phyloP scores from a whole-genome alignment of 2,797 vertebrate species.

The Chaunax sp. region DNA sequence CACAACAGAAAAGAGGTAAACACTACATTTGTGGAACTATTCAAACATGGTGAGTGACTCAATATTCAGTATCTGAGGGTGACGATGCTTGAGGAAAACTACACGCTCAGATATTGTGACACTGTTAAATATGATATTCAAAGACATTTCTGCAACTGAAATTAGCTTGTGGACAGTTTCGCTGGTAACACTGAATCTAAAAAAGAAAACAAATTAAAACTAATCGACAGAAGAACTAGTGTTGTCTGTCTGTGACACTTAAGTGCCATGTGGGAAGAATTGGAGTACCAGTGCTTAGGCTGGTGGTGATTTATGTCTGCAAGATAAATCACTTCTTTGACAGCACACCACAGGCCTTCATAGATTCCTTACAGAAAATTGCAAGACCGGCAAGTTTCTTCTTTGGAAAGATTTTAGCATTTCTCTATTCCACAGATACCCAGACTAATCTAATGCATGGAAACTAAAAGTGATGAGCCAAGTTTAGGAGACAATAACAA shows the following conservation, averaged over 20 bases:
- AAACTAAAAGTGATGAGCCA: conserved; percentile 33
- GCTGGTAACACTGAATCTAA: not conserved
- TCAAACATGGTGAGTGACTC: conserved; percentile 1
- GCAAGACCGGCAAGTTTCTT: conserved; percentile 42
- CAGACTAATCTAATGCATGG: conserved; percentile 49
- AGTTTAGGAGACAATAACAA: conserved; percentile 20
- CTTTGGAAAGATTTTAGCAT: conserved; percentile 48
- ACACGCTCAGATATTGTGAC: not conserved
- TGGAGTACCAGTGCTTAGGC: conserved; percentile 11
- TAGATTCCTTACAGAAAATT: conserved; percentile 49
- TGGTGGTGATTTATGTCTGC: conserved; percentile 16
- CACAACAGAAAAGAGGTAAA: conserved; percentile 12
- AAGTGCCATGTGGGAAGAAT: conserved; percentile 11
- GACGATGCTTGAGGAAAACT: not conserved
- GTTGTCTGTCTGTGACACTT: not conserved
- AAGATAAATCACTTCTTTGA: conserved; percentile 58
- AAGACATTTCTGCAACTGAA: conserved; percentile 2
- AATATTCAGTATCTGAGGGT: conserved; percentile 11
- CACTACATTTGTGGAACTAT: not conserved
- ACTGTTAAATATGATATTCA: not conserved
- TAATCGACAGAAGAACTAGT: not conserved
- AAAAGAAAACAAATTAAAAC: conserved; percentile 1
- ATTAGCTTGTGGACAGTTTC: not conserved
- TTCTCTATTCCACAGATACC: conserved; percentile 44
- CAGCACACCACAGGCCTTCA: conserved; percentile 55